Evolutionary conservation across 2,797 vertebrate genomes (phyloP), one percentile per base, ranked within the genome.

Genomic region (Pachyuromys duprasi): DNA sequence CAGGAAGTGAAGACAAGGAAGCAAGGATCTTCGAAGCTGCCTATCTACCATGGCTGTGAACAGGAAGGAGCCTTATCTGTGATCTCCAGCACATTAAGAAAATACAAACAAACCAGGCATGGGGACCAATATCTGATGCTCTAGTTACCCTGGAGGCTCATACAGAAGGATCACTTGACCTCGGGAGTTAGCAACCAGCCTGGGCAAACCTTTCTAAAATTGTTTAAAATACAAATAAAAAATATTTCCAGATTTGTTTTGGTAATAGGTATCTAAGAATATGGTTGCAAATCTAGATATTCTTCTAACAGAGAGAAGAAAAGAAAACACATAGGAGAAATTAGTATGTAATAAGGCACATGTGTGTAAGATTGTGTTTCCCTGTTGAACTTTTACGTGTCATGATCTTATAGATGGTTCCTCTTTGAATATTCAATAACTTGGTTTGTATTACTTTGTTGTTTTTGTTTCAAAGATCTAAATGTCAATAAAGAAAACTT

Each of bases 401-500:
- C 20, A 72, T 12, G 2, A 28, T 36, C 45, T 81, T 60, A 62
- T 2, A 9, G 9, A 15, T 33, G 26, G 31, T 72, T 72, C 7
- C 15, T 55, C 49, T 42, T 55, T 72, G 31, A 36, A 20, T 28
- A 74, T 55, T 65, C 49, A 74, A 49, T n/a, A 65, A 36, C 45
- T 55, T 63, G 9, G 17, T 55, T 84, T 74, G 17, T 39, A 72
- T 62, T 45, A 62, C 15, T 83, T 42, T 86, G 22, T 22, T 72
- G 15, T 28, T 49, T 42, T 62, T 80, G 4, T 74, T 93, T 33
- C 53, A 20, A 8, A 36, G 72, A 6, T 20, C 65, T 92, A 18
- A 75, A 86, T 4, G 26, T 86, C 4, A 78, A 49, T 39, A 93
- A 42, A 36, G 39, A 78, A 91, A 86, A 63, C 72, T 42, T 94